These are phyloP conservation scores for Chiridota heheva DNA, from an alignment of 35 echinoderm and acorn worm species.

Conservation along the genomic window DNA sequence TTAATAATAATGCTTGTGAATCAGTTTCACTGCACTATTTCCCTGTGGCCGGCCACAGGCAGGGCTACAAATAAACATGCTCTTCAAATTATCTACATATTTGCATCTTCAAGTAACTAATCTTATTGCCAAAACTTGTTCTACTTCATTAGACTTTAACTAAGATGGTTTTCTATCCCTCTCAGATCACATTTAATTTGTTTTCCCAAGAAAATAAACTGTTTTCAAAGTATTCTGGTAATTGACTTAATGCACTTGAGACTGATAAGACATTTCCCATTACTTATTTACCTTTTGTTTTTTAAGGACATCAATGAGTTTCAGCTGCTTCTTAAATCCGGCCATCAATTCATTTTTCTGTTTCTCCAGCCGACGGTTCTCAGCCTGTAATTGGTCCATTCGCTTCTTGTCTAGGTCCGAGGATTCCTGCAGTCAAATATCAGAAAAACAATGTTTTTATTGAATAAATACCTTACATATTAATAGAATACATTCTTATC, in stretches of 20 bases:
- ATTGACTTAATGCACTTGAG: neutral
- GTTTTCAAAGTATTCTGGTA: neutral
- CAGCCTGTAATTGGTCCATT: constrained; percentile 76
- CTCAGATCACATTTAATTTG: too few species aligned
- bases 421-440: constrained; percentile 61
- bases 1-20: too few species aligned
- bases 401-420: constrained; percentile 85
- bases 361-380: constrained; percentile 90
- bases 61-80: too few species aligned
- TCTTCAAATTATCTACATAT: too few species aligned
- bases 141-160: too few species aligned
- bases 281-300: constrained; percentile 95
- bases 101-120: too few species aligned
- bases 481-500: neutral
- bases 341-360: constrained; percentile 94
- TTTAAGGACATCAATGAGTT: constrained; percentile 96
- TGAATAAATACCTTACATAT: too few species aligned
- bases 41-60: too few species aligned
- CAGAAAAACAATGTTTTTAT: neutral
- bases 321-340: constrained; percentile 94
- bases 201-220: neutral
- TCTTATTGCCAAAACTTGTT: too few species aligned
- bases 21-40: too few species aligned
- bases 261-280: neutral
- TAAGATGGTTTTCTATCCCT: too few species aligned